Base-by-base conservation (phyloP, 1,140 invertebrate genomes). In the Heliothis subflexa region DNA sequence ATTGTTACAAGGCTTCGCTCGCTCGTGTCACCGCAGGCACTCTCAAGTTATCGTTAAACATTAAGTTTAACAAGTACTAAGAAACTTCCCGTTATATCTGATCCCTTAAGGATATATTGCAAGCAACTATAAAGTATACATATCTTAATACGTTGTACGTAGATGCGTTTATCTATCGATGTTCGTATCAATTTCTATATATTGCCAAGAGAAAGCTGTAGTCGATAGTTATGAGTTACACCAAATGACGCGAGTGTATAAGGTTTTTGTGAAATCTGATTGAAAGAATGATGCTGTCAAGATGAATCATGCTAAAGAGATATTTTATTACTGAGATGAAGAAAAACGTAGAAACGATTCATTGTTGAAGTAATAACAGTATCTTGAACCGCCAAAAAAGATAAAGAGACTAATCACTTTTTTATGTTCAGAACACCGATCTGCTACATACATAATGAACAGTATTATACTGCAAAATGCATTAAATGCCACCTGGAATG, bases 151-250 rank as follows among this genome's bases (percentile, higher is more conserved):
- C 49, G 49, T 28, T 13, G 25, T 71, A 71, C 50, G 50, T 55
- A 50, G 25, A 71, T 55, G 13, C 68, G n/a, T 18, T 12, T 54
- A 70, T 70, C 47, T 25, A 70, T 33, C 21, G 47, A 68, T 7
- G 18, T 68, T 68, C 64, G 66, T 72, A 57, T 72, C 70, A 57
- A 54, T 68, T 49, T 50, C 64, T 45, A 45, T 72, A 72, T 54
- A 45, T 57, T 57, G 25, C 70, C 12, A 18, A 72, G 70, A 47
- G 54, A 28, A 66, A 66, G 2, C 16, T 0, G 52, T 72, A 55
- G 57, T 72, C 33, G 70, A 57, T 70, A 70, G 25, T 13, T 54
- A 52, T 70, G 33, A 33, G 66, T 54, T 52, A 54, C 25, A 70
- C 40, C 49, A 54, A 62, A 33, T 64, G 25, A 68, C 25, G 49